Conservation (phyloP, 2,797 vertebrate species). For the Paratrypauchen microcephalus region DNA sequence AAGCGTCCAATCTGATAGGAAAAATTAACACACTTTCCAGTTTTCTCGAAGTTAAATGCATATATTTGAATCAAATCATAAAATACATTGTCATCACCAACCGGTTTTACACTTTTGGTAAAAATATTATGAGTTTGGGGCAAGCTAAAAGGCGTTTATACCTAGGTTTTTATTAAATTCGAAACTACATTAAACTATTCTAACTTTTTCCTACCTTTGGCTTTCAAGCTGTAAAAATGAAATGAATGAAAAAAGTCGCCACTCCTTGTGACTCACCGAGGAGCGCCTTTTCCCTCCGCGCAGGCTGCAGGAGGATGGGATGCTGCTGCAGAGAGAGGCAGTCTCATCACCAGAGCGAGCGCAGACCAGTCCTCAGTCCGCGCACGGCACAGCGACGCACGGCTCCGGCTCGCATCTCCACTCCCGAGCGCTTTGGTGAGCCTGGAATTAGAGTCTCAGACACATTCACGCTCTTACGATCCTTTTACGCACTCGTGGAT, state of each 20-base stretch:
- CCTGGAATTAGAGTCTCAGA: not conserved
- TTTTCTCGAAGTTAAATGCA: not conserved
- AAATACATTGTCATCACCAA: not conserved
- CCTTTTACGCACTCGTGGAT: slow-evolving; percentile 35
- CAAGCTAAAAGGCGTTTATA: too few relatives aligned
- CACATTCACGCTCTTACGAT: not conserved
- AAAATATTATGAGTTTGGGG: not conserved
- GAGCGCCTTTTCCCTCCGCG: slow-evolving; percentile 32
- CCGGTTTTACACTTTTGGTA: not conserved
- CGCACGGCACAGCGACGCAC: slow-evolving; percentile 34
- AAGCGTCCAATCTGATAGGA: not conserved
- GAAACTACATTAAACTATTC: not conserved
- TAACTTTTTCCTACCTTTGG: not conserved
- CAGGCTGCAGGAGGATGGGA: slow-evolving; percentile 50
- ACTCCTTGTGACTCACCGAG: slow-evolving; percentile 54
- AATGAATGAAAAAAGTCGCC: slow-evolving; percentile 24
- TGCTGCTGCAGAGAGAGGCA: slow-evolving; percentile 56
- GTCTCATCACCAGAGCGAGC: slow-evolving; percentile 33
- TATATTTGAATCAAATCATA: not conserved
- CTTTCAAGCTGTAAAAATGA: not conserved
- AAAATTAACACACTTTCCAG: not conserved
- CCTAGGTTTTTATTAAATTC: too few relatives aligned
- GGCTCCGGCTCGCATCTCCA: slow-evolving; percentile 22
- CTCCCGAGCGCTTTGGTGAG: not conserved
- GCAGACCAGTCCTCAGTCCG: slow-evolving; percentile 29